Evolutionary conservation across 2,888 invertebrate species (phyloP), one percentile per base, ranked within the genome.

Genomic region (Polia nebulosa): DNA sequence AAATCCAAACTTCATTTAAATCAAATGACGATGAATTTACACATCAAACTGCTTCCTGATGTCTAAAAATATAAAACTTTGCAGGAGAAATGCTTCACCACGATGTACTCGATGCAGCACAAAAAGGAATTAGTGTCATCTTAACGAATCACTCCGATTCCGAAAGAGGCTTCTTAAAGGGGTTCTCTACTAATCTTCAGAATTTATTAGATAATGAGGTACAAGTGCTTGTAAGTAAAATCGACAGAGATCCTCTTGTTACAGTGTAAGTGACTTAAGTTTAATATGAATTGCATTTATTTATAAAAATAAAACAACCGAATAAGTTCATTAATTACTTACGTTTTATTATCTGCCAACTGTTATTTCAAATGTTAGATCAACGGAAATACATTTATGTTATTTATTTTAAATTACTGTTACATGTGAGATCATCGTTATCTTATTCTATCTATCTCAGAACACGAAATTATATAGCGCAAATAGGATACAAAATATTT

Each of bases 131-230:
- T 20, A 97, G 97, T 66, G 99, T 99, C 0, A 97, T 99, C 85
- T 95, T 99, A 22, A 98, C 98, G 77, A 99, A 99, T 91, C 99
- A 99, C 92, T 98, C 98, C 45, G 98, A 99, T 93, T 98, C 99
- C 0, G 99, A 99, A 92, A 96, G 99, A 73, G 99, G 99, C 7
- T 99, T 97, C 89, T 94, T 99, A 7, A 94, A 93, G 47, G 91
- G 91, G 13, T 97, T 99, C 76, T 88, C 92, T 25, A 73, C 85
- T 0, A 82, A 94, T 76, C 88, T 96, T 74, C 80, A 87, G 56
- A 78, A 80, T 70, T 83, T 88, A 80, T 84, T 96, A 67, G 91
- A 96, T 1, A 94, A 96, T 69, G 88, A 96, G 65, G 96, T 97
- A 13, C 90, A 96, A 77, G 96, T 99, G 11, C 81, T 96, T 70